Conservation (phyloP, 2,797 vertebrate genomes). For the Sebastes diaconus region DNA sequence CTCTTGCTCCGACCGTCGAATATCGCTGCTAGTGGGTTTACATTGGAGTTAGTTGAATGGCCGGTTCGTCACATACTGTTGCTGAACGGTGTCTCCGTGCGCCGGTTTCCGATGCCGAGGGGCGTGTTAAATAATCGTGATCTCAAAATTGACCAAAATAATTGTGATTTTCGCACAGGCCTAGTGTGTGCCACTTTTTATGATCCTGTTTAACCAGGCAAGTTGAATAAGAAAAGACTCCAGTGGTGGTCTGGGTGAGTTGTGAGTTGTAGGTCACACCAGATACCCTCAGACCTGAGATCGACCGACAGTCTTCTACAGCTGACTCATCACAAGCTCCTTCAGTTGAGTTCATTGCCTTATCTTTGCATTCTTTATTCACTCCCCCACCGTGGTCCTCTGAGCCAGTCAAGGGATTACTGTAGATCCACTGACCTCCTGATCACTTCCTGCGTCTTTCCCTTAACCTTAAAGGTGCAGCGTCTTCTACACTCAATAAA, state of each 20-base stretch:
- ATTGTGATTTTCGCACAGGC: no score
- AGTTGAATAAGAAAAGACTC: slow-evolving; percentile 2
- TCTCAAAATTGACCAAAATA: no score
- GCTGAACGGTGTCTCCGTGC: no score
- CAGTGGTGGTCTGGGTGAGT: not conserved
- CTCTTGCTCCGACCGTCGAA: no score
- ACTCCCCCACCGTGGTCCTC: not conserved
- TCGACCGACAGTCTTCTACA: not conserved
- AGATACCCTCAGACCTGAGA: slow-evolving; percentile 24
- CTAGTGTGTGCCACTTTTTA: no score
- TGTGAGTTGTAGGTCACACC: not conserved
- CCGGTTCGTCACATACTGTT: no score
- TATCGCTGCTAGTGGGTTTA: rapidly evolving
- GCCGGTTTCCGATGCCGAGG: no score
- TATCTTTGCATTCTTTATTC: slow-evolving; percentile 15
- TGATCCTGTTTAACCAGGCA: not conserved
- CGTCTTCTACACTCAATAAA: not conserved
- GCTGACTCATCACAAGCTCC: slow-evolving; percentile 20
- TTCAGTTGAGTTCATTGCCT: not conserved
- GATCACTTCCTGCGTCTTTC: slow-evolving; percentile 11
- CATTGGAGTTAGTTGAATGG: no score
- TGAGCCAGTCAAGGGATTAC: not conserved
- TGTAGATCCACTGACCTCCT: slow-evolving; percentile 24
- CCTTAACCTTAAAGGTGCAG: slow-evolving; percentile 16
- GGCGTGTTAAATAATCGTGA: no score